Evolutionary conservation across 2,797 vertebrate species (phyloP).

Genomic region (Phylloscopus collybita): DNA sequence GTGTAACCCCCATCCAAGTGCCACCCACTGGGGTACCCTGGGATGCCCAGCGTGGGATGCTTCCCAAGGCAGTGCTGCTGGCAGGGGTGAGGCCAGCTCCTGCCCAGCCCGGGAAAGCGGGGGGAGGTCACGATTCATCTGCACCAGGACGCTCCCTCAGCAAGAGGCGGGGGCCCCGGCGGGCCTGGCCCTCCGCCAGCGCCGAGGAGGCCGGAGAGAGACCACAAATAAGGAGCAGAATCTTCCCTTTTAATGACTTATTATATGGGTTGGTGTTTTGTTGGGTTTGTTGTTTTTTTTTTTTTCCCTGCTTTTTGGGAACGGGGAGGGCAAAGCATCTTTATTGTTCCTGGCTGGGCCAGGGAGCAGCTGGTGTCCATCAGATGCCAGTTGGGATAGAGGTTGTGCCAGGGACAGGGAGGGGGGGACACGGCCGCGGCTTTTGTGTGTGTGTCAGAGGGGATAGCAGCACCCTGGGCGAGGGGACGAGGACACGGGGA

Average conservation of each 20-base stretch:
- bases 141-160: conserved; percentile 11
- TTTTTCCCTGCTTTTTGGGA: not conserved
- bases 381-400: conserved; percentile 63
- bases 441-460: conserved; percentile 40
- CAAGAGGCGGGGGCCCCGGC: conserved; percentile 32
- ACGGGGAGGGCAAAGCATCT: not conserved
- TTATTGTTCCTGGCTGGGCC: conserved; percentile 58
- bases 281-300: not conserved
- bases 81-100: not conserved
- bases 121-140: not conserved
- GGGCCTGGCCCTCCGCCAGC: conserved; percentile 46
- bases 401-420: conserved; percentile 50
- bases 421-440: not conserved
- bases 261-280: conserved; percentile 61
- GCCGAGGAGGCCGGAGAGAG: conserved; percentile 37
- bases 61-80: not conserved
- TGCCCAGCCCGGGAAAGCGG: not conserved
- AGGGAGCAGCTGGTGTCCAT: conserved; percentile 65
- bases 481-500: not conserved
- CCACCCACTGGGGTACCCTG: not conserved
- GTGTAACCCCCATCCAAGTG: not conserved
- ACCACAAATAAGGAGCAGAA: conserved; percentile 71
- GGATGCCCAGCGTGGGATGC: rapidly evolving
- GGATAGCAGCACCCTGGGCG: not conserved
- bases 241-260: conserved; percentile 71